Conservation (phyloP, 2,888 invertebrate species). For the Cephalotes varians region DNA sequence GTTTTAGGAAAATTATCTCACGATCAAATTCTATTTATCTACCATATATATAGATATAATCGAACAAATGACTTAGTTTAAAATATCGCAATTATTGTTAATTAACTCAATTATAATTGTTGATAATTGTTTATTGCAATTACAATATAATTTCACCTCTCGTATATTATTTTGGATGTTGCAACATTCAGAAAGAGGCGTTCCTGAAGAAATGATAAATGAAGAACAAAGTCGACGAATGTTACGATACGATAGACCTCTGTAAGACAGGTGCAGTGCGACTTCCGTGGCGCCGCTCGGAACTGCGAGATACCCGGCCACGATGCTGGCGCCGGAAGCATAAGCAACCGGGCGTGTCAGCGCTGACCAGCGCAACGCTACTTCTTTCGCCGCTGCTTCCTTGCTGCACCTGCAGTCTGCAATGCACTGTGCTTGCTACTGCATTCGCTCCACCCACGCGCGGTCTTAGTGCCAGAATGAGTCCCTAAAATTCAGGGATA, state of each 20-base stretch:
- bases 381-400: constrained; percentile 79
- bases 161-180: background rate
- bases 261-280: constrained; percentile 14
- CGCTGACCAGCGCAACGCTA: constrained; percentile 83
- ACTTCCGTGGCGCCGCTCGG: constrained; percentile 61
- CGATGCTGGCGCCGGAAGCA: constrained; percentile 81
- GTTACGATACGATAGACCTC: background rate
- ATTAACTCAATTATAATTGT: background rate
- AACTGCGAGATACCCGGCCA: constrained; percentile 52
- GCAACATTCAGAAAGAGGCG: background rate
- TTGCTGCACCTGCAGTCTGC: constrained; percentile 77
- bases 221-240: constrained; percentile 27
- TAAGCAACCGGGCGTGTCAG: constrained; percentile 82
- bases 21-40: background rate
- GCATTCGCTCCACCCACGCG: constrained; percentile 77
- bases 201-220: constrained; percentile 20
- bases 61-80: background rate
- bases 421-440: constrained; percentile 72
- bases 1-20: background rate
- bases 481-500: constrained; percentile 54
- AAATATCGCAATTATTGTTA: background rate
- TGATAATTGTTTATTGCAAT: background rate
- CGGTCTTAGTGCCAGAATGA: constrained; percentile 68
- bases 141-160: background rate
- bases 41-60: background rate